A percentile compares a stretch with the other conserved stretches of the same genome.
These are phyloP conservation scores for Bombus impatiens DNA, from an alignment of 1,140 invertebrate genomes.

Conservation along the genomic window DNA sequence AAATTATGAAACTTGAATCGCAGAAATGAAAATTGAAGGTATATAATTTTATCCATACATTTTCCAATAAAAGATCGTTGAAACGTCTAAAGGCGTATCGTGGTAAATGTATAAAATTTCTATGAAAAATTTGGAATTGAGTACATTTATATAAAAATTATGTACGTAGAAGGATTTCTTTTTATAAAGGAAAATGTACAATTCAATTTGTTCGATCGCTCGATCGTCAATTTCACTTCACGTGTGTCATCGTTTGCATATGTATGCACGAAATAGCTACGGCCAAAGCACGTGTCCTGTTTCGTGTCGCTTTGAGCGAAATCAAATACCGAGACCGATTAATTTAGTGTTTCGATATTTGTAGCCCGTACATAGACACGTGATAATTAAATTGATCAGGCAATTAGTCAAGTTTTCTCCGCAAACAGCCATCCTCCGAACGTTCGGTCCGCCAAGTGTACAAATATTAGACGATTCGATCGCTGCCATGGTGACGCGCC, in stretches of 20 bases:
- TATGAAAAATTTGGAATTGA: too few species aligned
- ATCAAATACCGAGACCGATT: conserved; percentile 11
- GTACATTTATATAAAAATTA: too few species aligned
- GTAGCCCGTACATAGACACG: neutral
- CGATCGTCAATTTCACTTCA: neutral
- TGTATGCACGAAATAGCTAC: neutral
- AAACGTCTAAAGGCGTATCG: too few species aligned
- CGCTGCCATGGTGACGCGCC: neutral
- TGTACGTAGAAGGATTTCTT: neutral
- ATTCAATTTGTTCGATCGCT: neutral
- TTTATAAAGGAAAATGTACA: neutral
- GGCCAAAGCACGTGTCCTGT: neutral
- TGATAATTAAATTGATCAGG: neutral
- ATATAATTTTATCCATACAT: too few species aligned
- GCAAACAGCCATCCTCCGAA: neutral
- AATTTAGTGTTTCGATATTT: conserved; percentile 9
- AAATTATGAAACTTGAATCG: too few species aligned
- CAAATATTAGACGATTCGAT: neutral
- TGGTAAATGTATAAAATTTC: too few species aligned
- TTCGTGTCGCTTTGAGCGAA: neutral
- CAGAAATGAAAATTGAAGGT: too few species aligned
- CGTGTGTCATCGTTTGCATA: neutral
- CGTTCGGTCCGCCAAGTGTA: neutral
- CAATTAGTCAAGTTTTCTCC: conserved; percentile 9
- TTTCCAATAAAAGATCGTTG: too few species aligned